A percentile compares a stretch with the other conserved stretches of the same genome.
Evolutionary conservation across 2,888 invertebrate species (phyloP).

Genomic region (Macroteleia sp.): DNA sequence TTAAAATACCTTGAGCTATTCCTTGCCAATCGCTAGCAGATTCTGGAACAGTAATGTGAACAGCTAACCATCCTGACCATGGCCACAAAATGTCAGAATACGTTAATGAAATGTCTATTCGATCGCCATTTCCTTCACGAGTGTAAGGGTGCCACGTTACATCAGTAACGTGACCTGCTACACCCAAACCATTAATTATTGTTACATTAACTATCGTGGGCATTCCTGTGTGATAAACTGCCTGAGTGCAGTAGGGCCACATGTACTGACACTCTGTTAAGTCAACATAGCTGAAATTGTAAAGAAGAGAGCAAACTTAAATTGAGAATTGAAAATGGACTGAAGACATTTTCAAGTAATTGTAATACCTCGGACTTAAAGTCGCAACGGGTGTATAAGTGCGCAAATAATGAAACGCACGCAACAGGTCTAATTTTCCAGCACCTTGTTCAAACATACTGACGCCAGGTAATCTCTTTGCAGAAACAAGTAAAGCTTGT

Average conservation of each 20-base stretch:
- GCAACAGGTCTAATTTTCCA: slow-evolving; percentile 95
- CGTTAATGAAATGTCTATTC: slow-evolving; percentile 90
- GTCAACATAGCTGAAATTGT: slow-evolving; percentile 94
- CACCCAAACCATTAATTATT: slow-evolving; percentile 96
- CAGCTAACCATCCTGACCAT: slow-evolving; percentile 97
- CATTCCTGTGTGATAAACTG: slow-evolving; percentile 93
- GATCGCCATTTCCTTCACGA: slow-evolving; percentile 89
- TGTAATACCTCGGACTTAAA: slow-evolving; percentile 83
- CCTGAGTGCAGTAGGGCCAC: slow-evolving; percentile 99
- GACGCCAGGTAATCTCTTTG: slow-evolving; percentile 91
- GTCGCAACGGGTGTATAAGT: slow-evolving; percentile 86
- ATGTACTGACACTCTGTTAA: slow-evolving; percentile 97
- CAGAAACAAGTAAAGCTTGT: slow-evolving; percentile 96
- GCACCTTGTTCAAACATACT: slow-evolving; percentile 99
- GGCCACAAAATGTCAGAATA: slow-evolving; percentile 95
- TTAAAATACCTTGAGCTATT: slow-evolving; percentile 89
- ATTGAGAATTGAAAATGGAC: background rate
- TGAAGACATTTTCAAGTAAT: background rate
- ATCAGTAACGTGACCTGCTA: slow-evolving; percentile 89
- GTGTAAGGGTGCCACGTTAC: slow-evolving; percentile 94
- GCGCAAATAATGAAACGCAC: slow-evolving; percentile 90
- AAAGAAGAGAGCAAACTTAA: too few species aligned
- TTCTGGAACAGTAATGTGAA: slow-evolving; percentile 89
- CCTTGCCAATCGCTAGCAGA: slow-evolving; percentile 90
- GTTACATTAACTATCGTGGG: slow-evolving; percentile 97